These are phyloP conservation scores for Onychomys torridus DNA, from an alignment of 2,797 vertebrate species.

Conservation along the genomic window DNA sequence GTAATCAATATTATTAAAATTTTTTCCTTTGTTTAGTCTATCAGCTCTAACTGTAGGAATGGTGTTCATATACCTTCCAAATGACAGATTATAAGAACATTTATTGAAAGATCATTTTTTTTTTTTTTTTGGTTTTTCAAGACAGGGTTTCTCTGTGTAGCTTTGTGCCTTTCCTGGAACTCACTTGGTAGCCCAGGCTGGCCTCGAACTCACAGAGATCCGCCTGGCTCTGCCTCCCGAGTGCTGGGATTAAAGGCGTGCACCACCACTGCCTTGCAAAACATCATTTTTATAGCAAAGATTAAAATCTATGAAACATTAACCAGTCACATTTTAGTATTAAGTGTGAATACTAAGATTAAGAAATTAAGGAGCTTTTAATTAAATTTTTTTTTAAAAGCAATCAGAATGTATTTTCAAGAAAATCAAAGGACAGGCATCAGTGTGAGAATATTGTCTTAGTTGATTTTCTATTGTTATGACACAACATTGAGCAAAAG, in stretches of 20 bases:
- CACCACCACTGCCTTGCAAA: too few species aligned
- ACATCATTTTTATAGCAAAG: not conserved
- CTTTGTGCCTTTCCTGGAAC: too few species aligned
- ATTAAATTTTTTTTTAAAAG: not conserved
- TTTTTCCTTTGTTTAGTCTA: not conserved
- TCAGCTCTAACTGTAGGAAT: not conserved
- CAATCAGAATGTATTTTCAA: not conserved
- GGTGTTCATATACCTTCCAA: not conserved
- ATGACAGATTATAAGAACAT: not conserved
- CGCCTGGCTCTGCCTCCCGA: too few species aligned
- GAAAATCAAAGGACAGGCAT: not conserved
- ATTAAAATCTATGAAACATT: not conserved
- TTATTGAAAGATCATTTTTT: not conserved
- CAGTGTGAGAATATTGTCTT: not conserved
- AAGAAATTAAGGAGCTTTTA: not conserved
- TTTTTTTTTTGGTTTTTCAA: too few species aligned
- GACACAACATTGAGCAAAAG: not conserved
- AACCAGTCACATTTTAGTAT: not conserved
- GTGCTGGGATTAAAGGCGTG: too few species aligned
- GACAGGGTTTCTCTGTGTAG: too few species aligned
- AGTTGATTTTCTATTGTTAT: not conserved
- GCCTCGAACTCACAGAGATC: too few species aligned
- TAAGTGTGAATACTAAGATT: conserved; percentile 4
- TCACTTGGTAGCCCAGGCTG: too few species aligned
- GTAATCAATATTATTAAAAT: not conserved